Base-by-base conservation (phyloP, 2,888 invertebrate genomes). In the Drosophila subquinaria region DNA sequence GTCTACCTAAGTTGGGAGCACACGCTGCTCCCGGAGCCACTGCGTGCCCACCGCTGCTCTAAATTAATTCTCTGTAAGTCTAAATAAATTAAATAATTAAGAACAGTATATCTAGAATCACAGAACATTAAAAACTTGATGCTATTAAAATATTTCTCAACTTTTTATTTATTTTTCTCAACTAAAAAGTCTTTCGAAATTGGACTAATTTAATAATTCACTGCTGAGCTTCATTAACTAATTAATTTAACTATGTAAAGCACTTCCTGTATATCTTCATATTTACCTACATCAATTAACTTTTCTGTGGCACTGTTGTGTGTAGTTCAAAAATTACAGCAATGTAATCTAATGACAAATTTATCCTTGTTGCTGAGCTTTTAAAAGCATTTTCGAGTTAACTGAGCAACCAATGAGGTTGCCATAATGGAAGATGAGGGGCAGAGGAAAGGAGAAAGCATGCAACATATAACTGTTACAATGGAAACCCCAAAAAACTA, bases 341-440 rank as follows among this genome's bases (percentile, higher is more conserved):
- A 64, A 52, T 50, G 33, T 60, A 36, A 40, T 67, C 65, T 52
- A 66, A 65, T 73, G 63, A 51, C 67, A 65, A 72, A 75, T 67
- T 65, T 62, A 43, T 66, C 60, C 53, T 70, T 66, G 51, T 52
- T 69, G 50, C 45, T 71, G 60, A 72, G 74, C 76, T 73, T 53
- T 74, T 84, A 82, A 88, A 86, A 88, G 84, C 86, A 82, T 82
- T 86, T 81, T 56, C 73, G 56, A 76, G 87, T 84, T 84, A 69
- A 55, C 59, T 65, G 57, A 17, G 20, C 57, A 13, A 30, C 30
- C 57, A 57, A 47, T 56, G 55, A 43, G 55, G 0, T 13, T 15
- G 20, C 30, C 11, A 9, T 4, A 11, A 23, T 43, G 11, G n/a
- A 11, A 4, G 23, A 4, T 0, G 33, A 8, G 3, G 20, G 8